A percentile compares a stretch with the other conserved stretches of the same genome.
phyloP scores from a whole-genome alignment of 2,113 vertebrate species.

The Chiloscyllium plagiosum region DNA sequence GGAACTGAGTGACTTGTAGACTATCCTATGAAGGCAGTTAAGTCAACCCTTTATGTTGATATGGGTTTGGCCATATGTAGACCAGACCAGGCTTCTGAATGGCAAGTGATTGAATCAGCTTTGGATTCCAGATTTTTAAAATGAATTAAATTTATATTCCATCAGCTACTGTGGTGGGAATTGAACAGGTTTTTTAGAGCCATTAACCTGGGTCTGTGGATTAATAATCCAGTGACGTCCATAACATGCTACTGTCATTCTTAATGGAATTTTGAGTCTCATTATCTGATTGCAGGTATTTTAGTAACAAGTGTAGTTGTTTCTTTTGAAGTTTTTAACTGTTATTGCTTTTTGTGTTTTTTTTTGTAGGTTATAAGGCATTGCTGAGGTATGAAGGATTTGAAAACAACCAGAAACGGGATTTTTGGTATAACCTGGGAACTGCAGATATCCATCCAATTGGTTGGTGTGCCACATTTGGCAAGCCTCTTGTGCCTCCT shows the following conservation, averaged over 20 bases:
- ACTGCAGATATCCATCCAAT: constrained; percentile 85
- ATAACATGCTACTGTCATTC: not conserved
- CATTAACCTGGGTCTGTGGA: not conserved
- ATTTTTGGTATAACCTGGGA: constrained; percentile 91
- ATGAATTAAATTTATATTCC: not conserved
- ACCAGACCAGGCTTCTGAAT: too few species aligned
- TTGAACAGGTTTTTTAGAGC: not conserved
- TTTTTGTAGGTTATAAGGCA: constrained; percentile 76
- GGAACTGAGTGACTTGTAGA: too few species aligned
- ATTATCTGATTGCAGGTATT: not conserved
- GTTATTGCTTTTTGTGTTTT: not conserved
- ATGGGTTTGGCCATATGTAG: too few species aligned
- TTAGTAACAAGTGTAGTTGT: not conserved
- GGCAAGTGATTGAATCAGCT: too few species aligned
- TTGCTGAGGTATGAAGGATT: constrained; percentile 87
- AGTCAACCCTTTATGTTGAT: too few species aligned
- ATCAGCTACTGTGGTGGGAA: not conserved
- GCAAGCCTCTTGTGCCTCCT: constrained; percentile 90
- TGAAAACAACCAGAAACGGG: constrained; percentile 69
- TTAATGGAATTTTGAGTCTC: not conserved
- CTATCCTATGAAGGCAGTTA: too few species aligned
- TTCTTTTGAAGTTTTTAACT: not conserved
- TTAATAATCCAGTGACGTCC: not conserved
- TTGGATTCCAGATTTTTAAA: too few species aligned
- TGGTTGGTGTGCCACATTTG: constrained; percentile 89